Base-by-base conservation (phyloP, 1,140 invertebrate genomes). In the Oryzaephilus surinamensis region DNA sequence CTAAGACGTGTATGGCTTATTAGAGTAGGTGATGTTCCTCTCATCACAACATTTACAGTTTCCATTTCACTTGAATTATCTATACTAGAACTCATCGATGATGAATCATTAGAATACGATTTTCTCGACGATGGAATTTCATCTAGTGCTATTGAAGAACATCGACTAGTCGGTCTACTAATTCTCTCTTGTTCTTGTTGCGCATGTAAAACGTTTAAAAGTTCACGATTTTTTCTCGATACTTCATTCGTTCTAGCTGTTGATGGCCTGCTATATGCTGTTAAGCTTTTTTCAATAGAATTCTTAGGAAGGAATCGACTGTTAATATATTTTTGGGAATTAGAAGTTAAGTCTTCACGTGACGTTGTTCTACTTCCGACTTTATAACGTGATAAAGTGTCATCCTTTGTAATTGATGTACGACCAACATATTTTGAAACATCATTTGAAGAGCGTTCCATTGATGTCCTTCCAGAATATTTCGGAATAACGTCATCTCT, bases 1-100 rank as follows among this genome's bases (percentile, higher is more conserved):
- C n/a, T n/a, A n/a, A n/a, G n/a, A n/a, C 64, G 2, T 79, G 63
- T n/a, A 71, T 6, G 73, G 74, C 10, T 74, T 70, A n/a, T 73
- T 71, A 78, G 72, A 0, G 76, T 80, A 1, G 83, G 84, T 6
- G 82, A 86, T 1, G 83, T 87, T 21, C 75, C 76, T 46, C 84
- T 65, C 0, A 79, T 83, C 0, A 81, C 65, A 12, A 85, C 71
- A 4, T 68, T 69, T 4, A 85, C 51, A 1, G 70, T 72, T 16
- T 69, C 55, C 30, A 68, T 62, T 8, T 66, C 65, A 1, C 16
- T 17, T 12, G 12, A 5, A 5, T 40, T 41, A 8, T 58, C 52
- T 38, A 62, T 58, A 15, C 18, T 10, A 3, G 16, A 18, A 2
- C 6, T 19, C 14, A 28, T 28, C 15, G 28, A 19, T 5, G 20